phyloP scores from a whole-genome alignment of 2,797 vertebrate species.

The Myripristis murdjan region DNA sequence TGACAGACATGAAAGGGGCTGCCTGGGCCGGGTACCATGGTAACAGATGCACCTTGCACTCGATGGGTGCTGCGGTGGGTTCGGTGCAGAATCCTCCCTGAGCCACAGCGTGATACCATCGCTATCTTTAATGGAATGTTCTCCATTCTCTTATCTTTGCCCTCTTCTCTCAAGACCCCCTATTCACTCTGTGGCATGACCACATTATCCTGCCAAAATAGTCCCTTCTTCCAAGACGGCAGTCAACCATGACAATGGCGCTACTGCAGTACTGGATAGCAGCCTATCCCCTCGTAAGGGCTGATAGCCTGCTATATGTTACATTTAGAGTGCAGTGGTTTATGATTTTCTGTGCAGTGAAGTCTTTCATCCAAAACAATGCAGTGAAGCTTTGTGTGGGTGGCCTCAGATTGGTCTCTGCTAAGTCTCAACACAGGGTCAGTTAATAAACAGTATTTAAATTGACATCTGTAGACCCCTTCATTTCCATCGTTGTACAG shows the following conservation, averaged over 20 bases:
- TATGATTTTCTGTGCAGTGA: constrained; percentile 21
- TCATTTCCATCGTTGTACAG: neutral
- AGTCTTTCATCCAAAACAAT: constrained; percentile 44
- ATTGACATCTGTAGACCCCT: neutral
- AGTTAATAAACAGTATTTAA: neutral
- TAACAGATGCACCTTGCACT: constrained; percentile 85
- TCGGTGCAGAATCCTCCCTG: constrained; percentile 67
- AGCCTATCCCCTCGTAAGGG: constrained; percentile 50
- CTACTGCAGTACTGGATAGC: constrained; percentile 56
- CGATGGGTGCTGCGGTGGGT: constrained; percentile 65
- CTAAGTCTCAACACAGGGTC: constrained; percentile 20
- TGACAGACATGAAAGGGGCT: constrained; percentile 84
- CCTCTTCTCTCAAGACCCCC: constrained; percentile 68
- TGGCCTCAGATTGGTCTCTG: neutral
- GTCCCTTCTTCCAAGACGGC: constrained; percentile 67
- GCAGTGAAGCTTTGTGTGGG: constrained; percentile 11
- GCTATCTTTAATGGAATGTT: constrained; percentile 80
- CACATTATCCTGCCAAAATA: constrained; percentile 74
- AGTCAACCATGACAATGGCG: constrained; percentile 66
- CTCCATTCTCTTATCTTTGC: constrained; percentile 75
- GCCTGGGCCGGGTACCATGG: constrained; percentile 86
- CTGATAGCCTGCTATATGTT: constrained; percentile 42
- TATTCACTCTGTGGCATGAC: constrained; percentile 69
- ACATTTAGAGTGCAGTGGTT: constrained; percentile 37
- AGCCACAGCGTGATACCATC: constrained; percentile 70